Base-by-base conservation (phyloP, 2,113 vertebrate genomes). In the Myotis brandtii region DNA sequence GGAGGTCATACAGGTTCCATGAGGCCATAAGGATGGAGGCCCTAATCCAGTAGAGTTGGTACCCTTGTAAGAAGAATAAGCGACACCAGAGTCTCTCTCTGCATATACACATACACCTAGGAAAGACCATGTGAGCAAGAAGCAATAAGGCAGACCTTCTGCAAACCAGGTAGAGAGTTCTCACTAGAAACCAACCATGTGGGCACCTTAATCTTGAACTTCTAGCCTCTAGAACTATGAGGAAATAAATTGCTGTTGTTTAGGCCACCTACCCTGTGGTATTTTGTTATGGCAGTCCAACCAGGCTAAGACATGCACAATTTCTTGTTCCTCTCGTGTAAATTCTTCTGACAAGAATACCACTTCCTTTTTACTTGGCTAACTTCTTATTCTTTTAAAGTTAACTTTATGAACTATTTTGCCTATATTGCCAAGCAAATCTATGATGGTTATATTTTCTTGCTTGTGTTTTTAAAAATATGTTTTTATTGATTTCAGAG, bases 401-500 rank as follows among this genome's bases (percentile, higher is more conserved):
- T 54, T 54, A 54, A 20, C 54, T 54, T 54, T 54, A 54, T 54
- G 8, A 50, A 54, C 54, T 54, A 54, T 21, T 54, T 54, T 20
- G 34, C 20, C n/a, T 82, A 70, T 76, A 48, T 84, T 92, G 43
- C 40, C 70, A 83, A 82, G 37, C 54, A 62, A 23, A 88, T 88
- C 70, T 96, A 46, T 54, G 54, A 77, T 72, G 32, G 30, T 62
- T 80, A 27, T 94, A 46, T 91, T 75, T 90, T 96, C 86, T 90
- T 91, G 27, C 27, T 66, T 86, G 2, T 37, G 43, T 43, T 43
- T 91, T 86, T 87, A 54, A 56, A 32, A 32, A 34, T 77, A 54
- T 52, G 50, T 77, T 54, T 21, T 54, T 54, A 54, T 54, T 21
- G 18, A 54, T 21, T 54, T 54, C 54, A 54, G 54, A 54, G 54